Evolutionary conservation across 1,140 invertebrate species (phyloP).

Genomic region (Nasonia giraulti): DNA sequence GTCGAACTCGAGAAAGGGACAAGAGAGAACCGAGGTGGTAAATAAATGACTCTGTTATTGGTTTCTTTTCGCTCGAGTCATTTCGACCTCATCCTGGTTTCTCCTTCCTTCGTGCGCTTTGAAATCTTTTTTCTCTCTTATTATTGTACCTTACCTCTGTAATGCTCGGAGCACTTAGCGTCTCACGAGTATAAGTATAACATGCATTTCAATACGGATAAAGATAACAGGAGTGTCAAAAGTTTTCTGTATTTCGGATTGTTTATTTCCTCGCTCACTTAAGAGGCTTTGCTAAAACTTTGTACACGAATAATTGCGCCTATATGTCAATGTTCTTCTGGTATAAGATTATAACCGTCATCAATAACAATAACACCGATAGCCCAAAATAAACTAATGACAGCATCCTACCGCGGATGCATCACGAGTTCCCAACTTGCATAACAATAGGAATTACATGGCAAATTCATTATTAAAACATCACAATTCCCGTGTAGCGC

Average conservation of each 20-base stretch:
- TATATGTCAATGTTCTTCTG: neutral
- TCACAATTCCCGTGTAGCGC: neutral
- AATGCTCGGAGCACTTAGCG: conserved; percentile 12
- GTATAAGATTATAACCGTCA: too few species aligned
- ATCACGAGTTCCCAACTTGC: neutral
- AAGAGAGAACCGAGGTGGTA: conserved; percentile 28
- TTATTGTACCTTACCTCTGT: conserved; percentile 14
- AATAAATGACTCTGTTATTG: conserved; percentile 62
- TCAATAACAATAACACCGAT: too few species aligned
- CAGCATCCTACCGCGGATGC: neutral
- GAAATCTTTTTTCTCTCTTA: conserved; percentile 45
- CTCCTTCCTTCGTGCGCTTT: conserved; percentile 45
- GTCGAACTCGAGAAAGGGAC: neutral
- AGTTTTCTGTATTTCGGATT: conserved; percentile 25
- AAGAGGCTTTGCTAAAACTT: neutral
- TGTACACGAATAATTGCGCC: too few species aligned
- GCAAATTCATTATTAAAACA: neutral
- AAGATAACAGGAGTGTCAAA: conserved; percentile 43
- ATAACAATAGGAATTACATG: neutral
- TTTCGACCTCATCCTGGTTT: conserved; percentile 22
- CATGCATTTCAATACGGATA: conserved; percentile 41
- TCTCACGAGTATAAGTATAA: conserved; percentile 19
- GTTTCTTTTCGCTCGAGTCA: conserved; percentile 35
- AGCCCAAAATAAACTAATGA: too few species aligned
- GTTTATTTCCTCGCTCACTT: neutral